These are phyloP conservation scores for Drosophila willistoni DNA, from an alignment of 1,140 invertebrate genomes.

Conservation along the genomic window DNA sequence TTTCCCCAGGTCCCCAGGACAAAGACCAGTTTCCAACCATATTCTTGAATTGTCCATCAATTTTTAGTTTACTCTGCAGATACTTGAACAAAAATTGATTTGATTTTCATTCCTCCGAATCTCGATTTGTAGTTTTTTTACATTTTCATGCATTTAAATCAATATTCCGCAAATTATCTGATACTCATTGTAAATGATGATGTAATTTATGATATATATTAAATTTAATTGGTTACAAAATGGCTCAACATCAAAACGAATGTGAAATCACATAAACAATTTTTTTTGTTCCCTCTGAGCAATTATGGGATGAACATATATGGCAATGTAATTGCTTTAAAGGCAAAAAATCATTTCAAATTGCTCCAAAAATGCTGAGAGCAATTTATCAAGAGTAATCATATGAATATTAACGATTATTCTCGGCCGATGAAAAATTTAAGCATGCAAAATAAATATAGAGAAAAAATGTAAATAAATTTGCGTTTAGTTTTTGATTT, in stretches of 20 bases:
- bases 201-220: slow-evolving; percentile 76
- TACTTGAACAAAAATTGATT: slow-evolving; percentile 61
- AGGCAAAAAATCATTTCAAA: slow-evolving; percentile 41
- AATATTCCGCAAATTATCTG: slow-evolving; percentile 39
- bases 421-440: background rate
- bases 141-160: slow-evolving; percentile 24
- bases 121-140: slow-evolving; percentile 6
- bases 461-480: background rate
- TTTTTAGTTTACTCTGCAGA: slow-evolving; percentile 62
- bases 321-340: slow-evolving; percentile 69
- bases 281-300: slow-evolving; percentile 35
- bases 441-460: background rate
- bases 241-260: slow-evolving; percentile 22
- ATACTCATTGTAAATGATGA: slow-evolving; percentile 57
- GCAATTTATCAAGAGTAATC: slow-evolving; percentile 11
- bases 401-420: slow-evolving; percentile 15
- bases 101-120: slow-evolving; percentile 38
- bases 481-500: background rate
- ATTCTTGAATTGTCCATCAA: slow-evolving; percentile 74
- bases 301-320: slow-evolving; percentile 76
- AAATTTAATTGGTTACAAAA: slow-evolving; percentile 53
- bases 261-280: slow-evolving; percentile 37
- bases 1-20: background rate
- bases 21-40: slow-evolving; percentile 13
- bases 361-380: slow-evolving; percentile 10